Percentiles rank a stretch among this genome's conserved stretches.
Conservation (phyloP, 1,140 invertebrate species). For the Capitella teleta region DNA sequence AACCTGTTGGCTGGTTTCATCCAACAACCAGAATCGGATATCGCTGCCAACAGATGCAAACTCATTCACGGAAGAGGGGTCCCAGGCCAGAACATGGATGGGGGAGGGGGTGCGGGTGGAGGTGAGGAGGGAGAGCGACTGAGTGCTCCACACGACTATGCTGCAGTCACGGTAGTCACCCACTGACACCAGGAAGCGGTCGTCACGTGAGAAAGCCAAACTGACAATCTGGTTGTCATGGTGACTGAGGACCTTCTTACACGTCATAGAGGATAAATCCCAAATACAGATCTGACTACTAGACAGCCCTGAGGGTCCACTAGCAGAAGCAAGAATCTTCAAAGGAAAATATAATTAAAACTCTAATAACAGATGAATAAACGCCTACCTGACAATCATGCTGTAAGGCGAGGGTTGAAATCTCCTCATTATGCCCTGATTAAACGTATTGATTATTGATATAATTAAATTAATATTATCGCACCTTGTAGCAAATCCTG, state of each 20-base stretch:
- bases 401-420: constrained; percentile 35
- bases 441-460: background rate
- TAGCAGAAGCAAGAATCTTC: constrained; percentile 33
- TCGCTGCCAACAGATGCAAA: constrained; percentile 33
- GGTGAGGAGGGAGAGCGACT: constrained; percentile 24
- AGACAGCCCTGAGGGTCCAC: constrained; percentile 23
- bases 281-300: constrained; percentile 35
- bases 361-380: background rate
- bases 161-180: constrained; percentile 33
- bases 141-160: constrained; percentile 34
- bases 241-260: constrained; percentile 26
- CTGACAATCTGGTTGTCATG: constrained; percentile 31
- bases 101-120: constrained; percentile 21
- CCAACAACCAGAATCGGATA: constrained; percentile 37
- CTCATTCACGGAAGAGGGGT: constrained; percentile 36
- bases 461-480: background rate
- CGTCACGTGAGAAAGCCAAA: constrained; percentile 34
- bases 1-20: constrained; percentile 25
- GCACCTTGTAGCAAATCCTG: constrained; percentile 33
- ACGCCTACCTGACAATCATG: constrained; percentile 33
- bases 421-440: constrained; percentile 36
- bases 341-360: constrained; percentile 9
- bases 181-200: constrained; percentile 34
- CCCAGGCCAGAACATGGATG: constrained; percentile 33
- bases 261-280: constrained; percentile 24